Conservation (phyloP, 2,888 invertebrate species). For the Amphipoea oculea region DNA sequence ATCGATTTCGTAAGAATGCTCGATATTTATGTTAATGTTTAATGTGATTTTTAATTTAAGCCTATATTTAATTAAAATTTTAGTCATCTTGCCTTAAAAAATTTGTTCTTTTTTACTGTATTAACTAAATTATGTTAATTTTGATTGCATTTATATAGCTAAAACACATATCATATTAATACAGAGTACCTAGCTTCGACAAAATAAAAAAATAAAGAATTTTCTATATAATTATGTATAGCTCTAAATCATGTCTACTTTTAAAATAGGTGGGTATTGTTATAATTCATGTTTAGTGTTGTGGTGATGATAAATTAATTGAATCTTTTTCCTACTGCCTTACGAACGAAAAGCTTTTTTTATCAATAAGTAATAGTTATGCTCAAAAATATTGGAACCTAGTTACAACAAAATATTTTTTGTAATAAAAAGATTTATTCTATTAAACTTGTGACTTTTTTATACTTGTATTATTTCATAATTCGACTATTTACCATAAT, state of each 20-base stretch:
- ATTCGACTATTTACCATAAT: background rate
- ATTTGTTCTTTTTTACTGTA: conserved; percentile 4
- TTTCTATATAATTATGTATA: background rate
- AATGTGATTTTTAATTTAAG: conserved; percentile 29
- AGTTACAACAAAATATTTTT: conserved; percentile 51
- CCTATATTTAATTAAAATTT: conserved; percentile 8
- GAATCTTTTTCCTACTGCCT: conserved; percentile 30
- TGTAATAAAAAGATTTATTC: conserved; percentile 58
- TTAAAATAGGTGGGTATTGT: background rate
- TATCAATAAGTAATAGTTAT: conserved; percentile 27
- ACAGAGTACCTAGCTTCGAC: background rate
- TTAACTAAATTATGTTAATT: conserved; percentile 6
- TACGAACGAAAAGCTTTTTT: conserved; percentile 34
- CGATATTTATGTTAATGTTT: conserved; percentile 28
- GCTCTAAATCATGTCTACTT: background rate
- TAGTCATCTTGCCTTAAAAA: conserved; percentile 41
- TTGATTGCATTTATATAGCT: conserved; percentile 47
- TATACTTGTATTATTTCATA: conserved; percentile 40
- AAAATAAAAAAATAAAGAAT: conserved; percentile 1
- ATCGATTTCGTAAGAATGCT: conserved; percentile 23
- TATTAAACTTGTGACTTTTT: conserved; percentile 54
- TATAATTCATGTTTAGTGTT: conserved; percentile 4
- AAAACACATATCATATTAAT: no score
- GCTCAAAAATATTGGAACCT: conserved; percentile 55
- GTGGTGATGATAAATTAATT: conserved; percentile 1